phyloP scores from a whole-genome alignment of 30 jellyfish, hydroid and myxozoan species.

The Mastigias papua region DNA sequence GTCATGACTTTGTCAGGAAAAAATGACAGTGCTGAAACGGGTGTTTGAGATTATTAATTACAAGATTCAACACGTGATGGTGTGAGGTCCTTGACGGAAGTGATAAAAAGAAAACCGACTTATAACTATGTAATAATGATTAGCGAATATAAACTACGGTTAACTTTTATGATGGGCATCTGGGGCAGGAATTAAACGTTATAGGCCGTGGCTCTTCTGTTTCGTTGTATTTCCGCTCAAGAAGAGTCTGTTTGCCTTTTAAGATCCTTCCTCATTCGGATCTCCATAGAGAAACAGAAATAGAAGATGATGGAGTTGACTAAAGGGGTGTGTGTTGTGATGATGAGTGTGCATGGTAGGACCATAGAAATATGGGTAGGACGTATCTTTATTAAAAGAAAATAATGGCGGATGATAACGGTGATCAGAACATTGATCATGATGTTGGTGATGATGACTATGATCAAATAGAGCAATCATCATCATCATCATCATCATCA shows the following conservation, averaged over 20 bases:
- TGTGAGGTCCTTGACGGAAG: constrained; percentile 72
- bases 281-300: background rate
- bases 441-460: constrained; percentile 4
- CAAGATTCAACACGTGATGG: constrained; percentile 20
- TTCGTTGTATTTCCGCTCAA: background rate
- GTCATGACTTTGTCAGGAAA: constrained; percentile 19
- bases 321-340: background rate
- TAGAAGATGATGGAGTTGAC: background rate
- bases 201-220: background rate
- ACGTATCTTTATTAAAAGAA: too few species aligned
- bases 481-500: too few species aligned
- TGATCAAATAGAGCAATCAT: too few species aligned
- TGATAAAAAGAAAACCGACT: constrained; percentile 38
- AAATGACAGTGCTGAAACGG: constrained; percentile 28
- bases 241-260: background rate
- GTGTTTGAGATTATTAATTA: constrained; percentile 21
- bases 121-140: constrained; percentile 47
- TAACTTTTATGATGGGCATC: constrained; percentile 1
- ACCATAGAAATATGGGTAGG: too few species aligned
- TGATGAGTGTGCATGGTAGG: background rate
- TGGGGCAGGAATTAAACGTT: background rate
- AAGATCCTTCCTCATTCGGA: background rate
- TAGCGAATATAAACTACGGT: background rate
- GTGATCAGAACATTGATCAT: background rate
- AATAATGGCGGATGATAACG: constrained; percentile 11